Conservation (phyloP, 1,140 invertebrate species). For the roundworm (Caenorhabditis elegans) region WBcel235 BX284604.4:5377001-5377500, state of each 20-base stretch:
- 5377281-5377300: conserved; percentile 18
- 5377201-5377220: not conserved
- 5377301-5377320: too few species aligned
- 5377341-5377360: too few species aligned
- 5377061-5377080: conserved; percentile 43
- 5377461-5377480: not conserved
- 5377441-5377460: not conserved
- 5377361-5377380: too few species aligned
- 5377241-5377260: conserved; percentile 14
- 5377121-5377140: too few species aligned
- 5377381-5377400: too few species aligned
- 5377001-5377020: conserved; percentile 78
- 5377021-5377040: conserved; percentile 39
- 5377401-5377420: too few species aligned
- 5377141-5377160: too few species aligned
- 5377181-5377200: not conserved
- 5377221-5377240: not conserved
- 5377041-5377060: conserved; percentile 41
- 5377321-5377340: too few species aligned
- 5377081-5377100: conserved; percentile 38
- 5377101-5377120: not conserved
- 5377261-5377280: conserved; percentile 11
- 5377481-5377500: not conserved
- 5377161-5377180: not conserved
- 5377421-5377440: not conserved